Percentiles rank a stretch among this genome's conserved stretches.
Evolutionary conservation across 2,113 vertebrate genomes (phyloP).

Genomic region (Centropus unirufus): DNA sequence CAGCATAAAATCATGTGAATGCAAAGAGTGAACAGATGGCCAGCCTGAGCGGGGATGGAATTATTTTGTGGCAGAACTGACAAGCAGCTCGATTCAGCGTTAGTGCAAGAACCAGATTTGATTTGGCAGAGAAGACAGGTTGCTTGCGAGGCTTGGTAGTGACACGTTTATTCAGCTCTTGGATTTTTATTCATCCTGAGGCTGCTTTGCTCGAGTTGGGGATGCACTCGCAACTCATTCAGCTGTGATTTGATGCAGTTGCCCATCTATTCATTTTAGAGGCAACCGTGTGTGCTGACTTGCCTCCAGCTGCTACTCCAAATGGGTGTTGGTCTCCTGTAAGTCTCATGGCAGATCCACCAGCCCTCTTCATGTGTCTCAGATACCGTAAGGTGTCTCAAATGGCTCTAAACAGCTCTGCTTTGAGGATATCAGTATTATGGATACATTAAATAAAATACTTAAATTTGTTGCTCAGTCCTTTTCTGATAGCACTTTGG

Average conservation of each 20-base stretch:
- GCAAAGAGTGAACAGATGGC: constrained; percentile 59
- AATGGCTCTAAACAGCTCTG: neutral
- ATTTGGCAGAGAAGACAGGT: constrained; percentile 47
- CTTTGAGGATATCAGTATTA: neutral
- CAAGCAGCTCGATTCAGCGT: constrained; percentile 38
- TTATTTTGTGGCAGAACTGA: constrained; percentile 59
- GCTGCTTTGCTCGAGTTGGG: neutral
- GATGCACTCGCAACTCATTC: neutral
- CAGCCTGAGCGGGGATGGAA: constrained; percentile 26
- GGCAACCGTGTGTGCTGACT: neutral
- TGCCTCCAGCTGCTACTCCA: constrained; percentile 21
- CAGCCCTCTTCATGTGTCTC: neutral
- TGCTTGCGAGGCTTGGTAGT: neutral
- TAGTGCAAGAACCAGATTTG: constrained; percentile 4
- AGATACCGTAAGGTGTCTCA: neutral
- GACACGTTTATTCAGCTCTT: neutral
- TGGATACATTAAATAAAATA: neutral
- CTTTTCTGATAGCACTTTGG: neutral
- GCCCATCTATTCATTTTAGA: neutral
- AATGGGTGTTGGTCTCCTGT: neutral
- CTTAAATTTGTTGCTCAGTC: neutral
- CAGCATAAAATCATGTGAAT: constrained; percentile 41
- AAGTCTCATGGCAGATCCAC: neutral
- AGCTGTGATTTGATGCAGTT: neutral
- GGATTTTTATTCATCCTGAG: neutral